phyloP scores from a whole-genome alignment of 2,888 invertebrate species.

The Lasioglossum oenotherae region DNA sequence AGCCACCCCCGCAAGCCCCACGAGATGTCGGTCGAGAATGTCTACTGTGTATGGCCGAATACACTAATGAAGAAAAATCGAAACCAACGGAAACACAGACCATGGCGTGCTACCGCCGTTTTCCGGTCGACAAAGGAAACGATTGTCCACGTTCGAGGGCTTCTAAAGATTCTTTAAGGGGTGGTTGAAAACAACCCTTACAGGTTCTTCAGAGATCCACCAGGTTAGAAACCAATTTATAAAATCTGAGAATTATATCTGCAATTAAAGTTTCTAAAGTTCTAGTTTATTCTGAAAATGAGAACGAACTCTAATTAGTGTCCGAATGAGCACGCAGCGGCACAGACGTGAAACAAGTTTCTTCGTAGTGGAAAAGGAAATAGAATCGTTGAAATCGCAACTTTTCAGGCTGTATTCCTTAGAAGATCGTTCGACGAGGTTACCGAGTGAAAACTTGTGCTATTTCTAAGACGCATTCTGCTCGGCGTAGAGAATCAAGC shows the following conservation, averaged over 20 bases:
- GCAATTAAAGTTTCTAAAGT: too few relatives aligned
- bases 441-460: background rate
- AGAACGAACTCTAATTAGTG: background rate
- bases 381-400: background rate
- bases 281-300: background rate
- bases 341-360: background rate
- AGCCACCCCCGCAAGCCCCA: conserved; percentile 56
- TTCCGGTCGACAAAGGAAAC: background rate
- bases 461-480: background rate
- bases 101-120: background rate
- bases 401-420: background rate
- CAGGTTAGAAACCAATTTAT: background rate
- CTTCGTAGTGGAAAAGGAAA: background rate
- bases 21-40: conserved; percentile 47
- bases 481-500: background rate
- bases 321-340: background rate
- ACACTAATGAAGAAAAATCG: conserved; percentile 75
- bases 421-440: background rate
- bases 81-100: conserved; percentile 44
- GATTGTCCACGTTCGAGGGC: background rate
- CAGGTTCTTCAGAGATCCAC: background rate
- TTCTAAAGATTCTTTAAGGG: background rate
- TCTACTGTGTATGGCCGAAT: conserved; percentile 45
- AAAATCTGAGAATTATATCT: background rate
- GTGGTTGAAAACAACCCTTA: background rate